These are phyloP conservation scores for Motacilla tschutschensis DNA, from an alignment of 2,113 vertebrate species.

Conservation along the genomic window DNA sequence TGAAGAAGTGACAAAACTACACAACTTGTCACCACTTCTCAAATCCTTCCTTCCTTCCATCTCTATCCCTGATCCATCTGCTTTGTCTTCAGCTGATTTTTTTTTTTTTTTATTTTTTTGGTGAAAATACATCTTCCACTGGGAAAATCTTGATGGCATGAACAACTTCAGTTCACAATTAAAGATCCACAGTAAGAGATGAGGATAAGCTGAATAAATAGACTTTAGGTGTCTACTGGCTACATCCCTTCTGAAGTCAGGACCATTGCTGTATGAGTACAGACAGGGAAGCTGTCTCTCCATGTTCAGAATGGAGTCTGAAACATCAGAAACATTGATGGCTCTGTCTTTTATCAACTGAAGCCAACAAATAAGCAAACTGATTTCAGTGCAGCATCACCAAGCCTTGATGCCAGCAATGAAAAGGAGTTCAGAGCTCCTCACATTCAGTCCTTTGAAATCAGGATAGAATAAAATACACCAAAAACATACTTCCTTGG, in stretches of 20 bases:
- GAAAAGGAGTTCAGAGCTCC: background rate
- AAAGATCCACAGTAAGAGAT: background rate
- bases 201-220: background rate
- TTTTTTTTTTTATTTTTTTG: background rate
- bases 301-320: background rate
- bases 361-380: background rate
- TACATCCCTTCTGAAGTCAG: background rate
- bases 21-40: background rate
- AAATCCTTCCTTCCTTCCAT: background rate
- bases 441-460: background rate
- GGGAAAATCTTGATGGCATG: background rate
- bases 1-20: background rate
- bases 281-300: background rate
- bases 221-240: rapidly evolving
- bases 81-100: background rate
- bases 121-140: background rate
- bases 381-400: background rate
- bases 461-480: background rate
- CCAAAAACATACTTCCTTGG: background rate
- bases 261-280: background rate
- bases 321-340: background rate
- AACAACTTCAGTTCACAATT: background rate
- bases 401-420: background rate
- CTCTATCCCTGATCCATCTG: background rate
- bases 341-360: background rate